Base-by-base conservation (phyloP, 2,888 invertebrate genomes). In the Drosophila formosana region DNA sequence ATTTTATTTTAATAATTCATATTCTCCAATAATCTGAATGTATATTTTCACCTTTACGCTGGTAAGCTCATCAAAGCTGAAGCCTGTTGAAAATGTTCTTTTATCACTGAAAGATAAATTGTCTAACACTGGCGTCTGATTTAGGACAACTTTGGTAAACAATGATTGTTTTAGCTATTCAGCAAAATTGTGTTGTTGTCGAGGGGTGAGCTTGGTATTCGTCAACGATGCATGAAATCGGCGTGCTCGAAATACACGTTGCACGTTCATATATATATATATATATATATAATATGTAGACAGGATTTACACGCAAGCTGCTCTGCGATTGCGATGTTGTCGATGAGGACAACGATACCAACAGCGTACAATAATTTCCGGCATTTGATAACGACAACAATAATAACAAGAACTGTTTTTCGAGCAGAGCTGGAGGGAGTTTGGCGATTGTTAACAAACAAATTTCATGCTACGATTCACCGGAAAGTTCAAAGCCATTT, bases 301-400 rank as follows among this genome's bases (percentile, higher is more conserved):
- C 79, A 77, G 89, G 89, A 83, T 72, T 83, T 88, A 79, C 82
- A 75, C 80, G 67, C 85, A 79, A 66, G 58, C 62, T 34, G 46
- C 62, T 57, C 67, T 60, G 51, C 82, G 55, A 80, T 64, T 80
- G 58, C 55, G 43, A 25, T 30, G 62, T 47, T 75, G 80, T 57
- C 78, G 58, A 79, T 64, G 70, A 56, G 70, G 56, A 75, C 52
- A 55, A 58, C 64, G 45, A 34, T 45, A 75, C 62, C 65, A 61
- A 63, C 66, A 68, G 82, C 82, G 82, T 62, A 85, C 83, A 89
- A 89, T 88, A 84, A 84, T 84, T 84, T 84, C 89, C 89, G 89
- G 89, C 66, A 67, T 82, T 84, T 89, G 89, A 88, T 88, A 89
- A 72, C 73, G 68, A 55, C 73, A 79, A 55, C 68, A 65, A 55